A percentile compares a stretch with the other conserved stretches of the same genome.
Evolutionary conservation across 1,140 invertebrate species (phyloP).

Genomic region (Micrasema longulum): DNA sequence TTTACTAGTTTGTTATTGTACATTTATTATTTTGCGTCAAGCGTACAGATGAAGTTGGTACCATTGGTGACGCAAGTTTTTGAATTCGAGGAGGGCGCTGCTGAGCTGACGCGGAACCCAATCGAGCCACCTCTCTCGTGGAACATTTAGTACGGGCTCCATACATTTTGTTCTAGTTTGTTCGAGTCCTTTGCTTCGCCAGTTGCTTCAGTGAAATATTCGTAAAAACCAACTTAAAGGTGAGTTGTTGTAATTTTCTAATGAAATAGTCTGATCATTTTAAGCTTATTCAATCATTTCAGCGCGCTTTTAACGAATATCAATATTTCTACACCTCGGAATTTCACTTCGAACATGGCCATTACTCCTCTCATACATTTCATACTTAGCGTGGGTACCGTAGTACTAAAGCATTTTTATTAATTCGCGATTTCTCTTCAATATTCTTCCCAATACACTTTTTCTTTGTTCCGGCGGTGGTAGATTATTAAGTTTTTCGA

Average conservation of each 20-base stretch:
- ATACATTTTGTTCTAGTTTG: conserved; percentile 69
- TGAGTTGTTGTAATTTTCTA: conserved; percentile 65
- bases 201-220: conserved; percentile 67
- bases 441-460: conserved; percentile 38
- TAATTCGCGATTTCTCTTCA: conserved; percentile 37
- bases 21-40: conserved; percentile 33
- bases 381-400: conserved; percentile 47
- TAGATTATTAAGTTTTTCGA: conserved; percentile 46
- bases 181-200: conserved; percentile 68
- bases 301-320: conserved; percentile 58
- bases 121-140: conserved; percentile 65
- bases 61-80: conserved; percentile 57
- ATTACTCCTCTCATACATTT: conserved; percentile 56
- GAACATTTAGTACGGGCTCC: conserved; percentile 69
- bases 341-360: conserved; percentile 69
- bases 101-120: conserved; percentile 60
- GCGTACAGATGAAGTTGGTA: conserved; percentile 36
- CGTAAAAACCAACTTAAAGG: conserved; percentile 69
- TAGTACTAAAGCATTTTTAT: conserved; percentile 48
- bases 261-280: conserved; percentile 59
- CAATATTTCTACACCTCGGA: conserved; percentile 66
- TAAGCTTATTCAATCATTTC: conserved; percentile 59
- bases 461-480: conserved; percentile 40
- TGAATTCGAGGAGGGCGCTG: conserved; percentile 48
- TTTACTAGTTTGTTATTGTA: not conserved